Conservation (phyloP, 2,888 invertebrate genomes). For the Nemapogon koenigi region DNA sequence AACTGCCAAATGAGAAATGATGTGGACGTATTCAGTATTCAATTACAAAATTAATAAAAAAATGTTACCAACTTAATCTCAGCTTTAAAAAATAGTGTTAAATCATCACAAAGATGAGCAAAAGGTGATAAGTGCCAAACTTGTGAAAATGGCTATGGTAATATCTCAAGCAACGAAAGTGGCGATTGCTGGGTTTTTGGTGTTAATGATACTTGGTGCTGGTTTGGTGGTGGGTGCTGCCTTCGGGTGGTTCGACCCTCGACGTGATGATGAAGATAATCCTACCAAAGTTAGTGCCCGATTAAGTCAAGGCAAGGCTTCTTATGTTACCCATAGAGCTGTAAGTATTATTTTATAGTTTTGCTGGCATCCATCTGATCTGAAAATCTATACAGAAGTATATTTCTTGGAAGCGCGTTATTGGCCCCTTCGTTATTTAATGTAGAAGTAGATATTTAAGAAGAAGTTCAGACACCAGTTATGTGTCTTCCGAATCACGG, state of each 20-base stretch:
- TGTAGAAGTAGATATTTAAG: too few relatives aligned
- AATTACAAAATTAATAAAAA: too few relatives aligned
- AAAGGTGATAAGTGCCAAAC: slow-evolving; percentile 35
- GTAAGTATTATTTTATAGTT: slow-evolving; percentile 41
- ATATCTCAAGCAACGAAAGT: slow-evolving; percentile 58
- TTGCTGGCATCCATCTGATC: too few relatives aligned
- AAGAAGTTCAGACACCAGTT: too few relatives aligned
- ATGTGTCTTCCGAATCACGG: too few relatives aligned
- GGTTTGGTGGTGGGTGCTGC: slow-evolving; percentile 52
- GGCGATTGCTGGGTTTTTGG: slow-evolving; percentile 51
- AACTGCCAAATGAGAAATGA: too few relatives aligned
- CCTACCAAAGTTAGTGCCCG: slow-evolving; percentile 54
- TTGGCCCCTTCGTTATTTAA: too few relatives aligned
- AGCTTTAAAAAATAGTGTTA: slow-evolving; percentile 1
- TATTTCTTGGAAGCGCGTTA: too few relatives aligned
- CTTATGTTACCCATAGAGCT: slow-evolving; percentile 54
- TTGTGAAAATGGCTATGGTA: slow-evolving; percentile 54
- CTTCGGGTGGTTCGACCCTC: slow-evolving; percentile 54
- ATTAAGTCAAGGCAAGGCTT: slow-evolving; percentile 44
- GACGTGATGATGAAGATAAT: slow-evolving; percentile 51
- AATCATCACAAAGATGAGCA: slow-evolving; percentile 25
- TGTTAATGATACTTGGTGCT: slow-evolving; percentile 53
- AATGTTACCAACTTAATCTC: neutral
- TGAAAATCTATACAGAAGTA: too few relatives aligned
- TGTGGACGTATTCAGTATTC: too few relatives aligned